Conservation (phyloP, 2,113 vertebrate species). For the Vidua macroura region DNA sequence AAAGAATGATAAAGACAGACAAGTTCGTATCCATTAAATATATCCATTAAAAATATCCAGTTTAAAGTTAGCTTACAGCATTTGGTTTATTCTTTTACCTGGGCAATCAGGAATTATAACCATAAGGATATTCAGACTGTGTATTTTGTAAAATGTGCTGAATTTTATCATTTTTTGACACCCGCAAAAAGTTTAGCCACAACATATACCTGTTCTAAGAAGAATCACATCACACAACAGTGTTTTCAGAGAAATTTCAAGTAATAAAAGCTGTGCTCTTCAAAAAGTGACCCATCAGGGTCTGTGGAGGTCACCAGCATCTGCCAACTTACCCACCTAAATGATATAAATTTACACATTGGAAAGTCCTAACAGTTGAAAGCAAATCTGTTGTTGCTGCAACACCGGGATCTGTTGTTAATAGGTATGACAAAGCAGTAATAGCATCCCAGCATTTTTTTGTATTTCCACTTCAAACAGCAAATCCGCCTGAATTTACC, state of each 20-base stretch:
- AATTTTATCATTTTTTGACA: background rate
- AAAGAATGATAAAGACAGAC: background rate
- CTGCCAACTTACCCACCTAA: background rate
- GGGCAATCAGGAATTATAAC: background rate
- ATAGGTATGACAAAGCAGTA: slow-evolving; percentile 57
- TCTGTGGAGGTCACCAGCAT: background rate
- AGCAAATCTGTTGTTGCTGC: slow-evolving; percentile 48
- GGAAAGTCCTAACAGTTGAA: slow-evolving; percentile 1
- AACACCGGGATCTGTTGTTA: slow-evolving; percentile 40
- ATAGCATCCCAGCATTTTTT: slow-evolving; percentile 53
- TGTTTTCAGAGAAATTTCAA: background rate
- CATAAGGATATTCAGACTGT: background rate
- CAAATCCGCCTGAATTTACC: slow-evolving; percentile 72
- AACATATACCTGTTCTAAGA: background rate
- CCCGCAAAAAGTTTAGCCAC: background rate
- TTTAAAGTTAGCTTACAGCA: background rate
- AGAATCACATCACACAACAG: background rate
- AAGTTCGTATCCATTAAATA: background rate
- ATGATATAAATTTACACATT: background rate
- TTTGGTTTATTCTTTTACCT: background rate
- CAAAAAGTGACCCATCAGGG: background rate
- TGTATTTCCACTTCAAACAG: slow-evolving; percentile 71
- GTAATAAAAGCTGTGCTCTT: background rate
- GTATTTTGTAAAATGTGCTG: background rate
- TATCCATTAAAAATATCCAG: too few relatives aligned